Evolutionary conservation across 2,888 invertebrate genomes (phyloP), one percentile per base, ranked within the genome.

Genomic region (Chorisops tibialis): DNA sequence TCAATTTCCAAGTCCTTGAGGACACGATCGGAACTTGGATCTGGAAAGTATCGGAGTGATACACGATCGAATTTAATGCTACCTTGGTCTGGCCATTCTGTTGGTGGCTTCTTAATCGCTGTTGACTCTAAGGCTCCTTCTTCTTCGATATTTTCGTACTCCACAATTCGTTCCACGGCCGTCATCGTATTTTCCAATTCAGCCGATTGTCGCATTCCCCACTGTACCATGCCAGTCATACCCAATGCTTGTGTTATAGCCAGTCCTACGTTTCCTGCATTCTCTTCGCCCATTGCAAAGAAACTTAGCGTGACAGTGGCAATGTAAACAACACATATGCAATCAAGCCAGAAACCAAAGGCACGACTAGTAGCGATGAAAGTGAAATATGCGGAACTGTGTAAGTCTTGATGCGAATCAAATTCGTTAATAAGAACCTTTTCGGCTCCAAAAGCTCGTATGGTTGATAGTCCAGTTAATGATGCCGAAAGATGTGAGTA

Each of bases 181-280:
- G 91, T 93, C 91, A 93, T 91, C 67, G 88, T 89, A 72, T 91
- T 93, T 73, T 88, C 91, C 7, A 91, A 76, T 75, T 96, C 95
- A 0, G 94, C 92, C 69, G 93, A 92, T 76, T 96, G 95, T 9
- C 95, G 81, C 86, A 96, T 92, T 22, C 93, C 93, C 93, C 94
- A 96, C 60, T 78, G 79, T 7, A 79, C 78, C 78, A 79, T 79
- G 11, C 90, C 89, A 0, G 88, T 89, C 62, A 91, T 81, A 0
- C 86, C 85, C 77, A 90, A 87, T n/a, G 88, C 87, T 73, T 91
- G 89, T 0, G 91, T 90, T 59, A 91, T 88, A 11, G 89, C 89
- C 60, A 91, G 74, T 22, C 91, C 91, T 4, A 91, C 88, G 71
- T 86, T 85, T 35, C 90, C 90, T 14, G 89, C 89, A 65, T 83